phyloP scores from a whole-genome alignment of 37 sponge, comb jelly and placozoan species.

The Chondrosia reniformis region DNA sequence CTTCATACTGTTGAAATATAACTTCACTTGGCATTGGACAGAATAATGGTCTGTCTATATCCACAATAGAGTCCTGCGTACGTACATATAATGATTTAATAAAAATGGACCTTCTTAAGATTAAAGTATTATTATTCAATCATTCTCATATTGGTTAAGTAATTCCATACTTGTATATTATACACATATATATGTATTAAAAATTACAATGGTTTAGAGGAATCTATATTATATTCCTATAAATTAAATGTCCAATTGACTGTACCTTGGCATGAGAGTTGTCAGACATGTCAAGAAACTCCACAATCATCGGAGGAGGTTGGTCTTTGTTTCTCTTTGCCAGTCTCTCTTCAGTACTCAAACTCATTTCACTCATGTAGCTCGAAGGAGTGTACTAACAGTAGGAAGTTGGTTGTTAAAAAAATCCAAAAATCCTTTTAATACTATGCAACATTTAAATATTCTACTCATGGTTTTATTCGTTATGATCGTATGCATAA shows the following conservation, averaged over 20 bases:
- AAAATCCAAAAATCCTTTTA: no score
- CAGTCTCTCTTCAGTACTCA: conserved; percentile 80
- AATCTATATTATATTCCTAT: no score
- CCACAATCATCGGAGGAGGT: conserved; percentile 69
- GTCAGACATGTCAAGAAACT: conserved; percentile 85
- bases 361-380: conserved; percentile 66
- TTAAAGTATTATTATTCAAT: no score
- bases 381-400: conserved; percentile 80
- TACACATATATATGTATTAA: neutral
- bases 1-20: conserved; percentile 85
- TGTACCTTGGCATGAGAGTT: conserved; percentile 75
- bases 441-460: no score
- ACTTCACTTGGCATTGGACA: conserved; percentile 91
- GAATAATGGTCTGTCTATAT: conserved; percentile 85
- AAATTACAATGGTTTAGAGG: neutral
- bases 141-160: no score
- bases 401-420: no score
- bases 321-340: conserved; percentile 39
- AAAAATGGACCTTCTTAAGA: no score
- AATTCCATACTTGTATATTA: neutral
- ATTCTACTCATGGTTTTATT: no score
- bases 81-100: neutral
- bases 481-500: no score
- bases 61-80: conserved; percentile 60
- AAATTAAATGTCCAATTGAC: neutral